Conservation (phyloP, 1,140 invertebrate genomes). For the Danaus melanippus region DNA sequence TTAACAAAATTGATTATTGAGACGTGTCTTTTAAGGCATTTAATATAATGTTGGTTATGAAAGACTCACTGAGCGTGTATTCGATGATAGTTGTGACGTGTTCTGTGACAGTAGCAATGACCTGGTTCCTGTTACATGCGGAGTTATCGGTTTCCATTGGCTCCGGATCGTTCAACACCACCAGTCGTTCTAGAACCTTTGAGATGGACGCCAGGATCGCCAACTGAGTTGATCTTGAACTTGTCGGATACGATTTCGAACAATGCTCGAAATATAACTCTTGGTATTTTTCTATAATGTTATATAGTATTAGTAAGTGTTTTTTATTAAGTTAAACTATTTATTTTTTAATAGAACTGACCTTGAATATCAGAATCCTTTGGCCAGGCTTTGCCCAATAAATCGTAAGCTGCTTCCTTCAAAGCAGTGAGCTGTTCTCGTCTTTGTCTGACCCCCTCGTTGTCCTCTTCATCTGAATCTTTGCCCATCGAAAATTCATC, state of each 20-base stretch:
- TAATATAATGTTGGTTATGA: no score
- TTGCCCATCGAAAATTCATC: conserved; percentile 53
- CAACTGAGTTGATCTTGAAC: conserved; percentile 83
- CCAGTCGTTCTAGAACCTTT: conserved; percentile 79
- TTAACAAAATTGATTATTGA: no score
- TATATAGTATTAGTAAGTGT: conserved; percentile 2
- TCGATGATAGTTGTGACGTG: conserved; percentile 75
- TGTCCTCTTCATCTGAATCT: conserved; percentile 71
- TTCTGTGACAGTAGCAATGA: conserved; percentile 52
- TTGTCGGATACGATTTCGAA: conserved; percentile 76
- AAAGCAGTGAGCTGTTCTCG: conserved; percentile 79
- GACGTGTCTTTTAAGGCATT: no score
- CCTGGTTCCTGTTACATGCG: conserved; percentile 44
- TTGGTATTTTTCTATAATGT: conserved; percentile 76
- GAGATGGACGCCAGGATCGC: conserved; percentile 79
- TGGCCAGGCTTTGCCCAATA: conserved; percentile 89
- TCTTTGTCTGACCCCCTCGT: conserved; percentile 75
- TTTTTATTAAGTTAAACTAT: neutral
- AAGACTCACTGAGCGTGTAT: conserved; percentile 75
- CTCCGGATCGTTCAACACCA: conserved; percentile 68
- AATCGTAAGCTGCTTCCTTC: conserved; percentile 83
- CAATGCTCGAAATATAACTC: conserved; percentile 81
- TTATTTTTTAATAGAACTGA: conserved; percentile 33
- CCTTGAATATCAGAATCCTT: conserved; percentile 79
- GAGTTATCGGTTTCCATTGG: conserved; percentile 61